Evolutionary conservation across 1,140 invertebrate species (phyloP).

Genomic region (Calycopis cecrops): DNA sequence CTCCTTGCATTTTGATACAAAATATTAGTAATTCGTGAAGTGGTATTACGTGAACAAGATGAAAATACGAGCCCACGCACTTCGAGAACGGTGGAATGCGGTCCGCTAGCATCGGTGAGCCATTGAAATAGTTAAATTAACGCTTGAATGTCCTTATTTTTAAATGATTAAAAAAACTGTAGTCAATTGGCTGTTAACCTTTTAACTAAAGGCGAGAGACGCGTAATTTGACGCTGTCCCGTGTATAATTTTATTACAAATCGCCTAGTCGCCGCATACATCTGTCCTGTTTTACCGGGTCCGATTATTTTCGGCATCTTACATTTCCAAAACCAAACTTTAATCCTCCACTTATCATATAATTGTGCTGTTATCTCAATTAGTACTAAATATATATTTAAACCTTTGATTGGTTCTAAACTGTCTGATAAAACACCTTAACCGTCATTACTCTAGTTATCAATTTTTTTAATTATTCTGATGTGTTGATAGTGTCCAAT

Average conservation of each 20-base stretch:
- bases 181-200: slow-evolving; percentile 74
- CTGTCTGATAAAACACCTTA: slow-evolving; percentile 51
- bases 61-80: slow-evolving; percentile 71
- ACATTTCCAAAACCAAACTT: slow-evolving; percentile 34
- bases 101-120: slow-evolving; percentile 67
- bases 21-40: slow-evolving; percentile 70
- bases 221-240: slow-evolving; percentile 72
- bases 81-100: slow-evolving; percentile 67
- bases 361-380: slow-evolving; percentile 66
- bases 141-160: slow-evolving; percentile 65
- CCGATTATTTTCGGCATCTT: slow-evolving; percentile 42
- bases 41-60: slow-evolving; percentile 73
- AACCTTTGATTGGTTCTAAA: slow-evolving; percentile 68
- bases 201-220: slow-evolving; percentile 72
- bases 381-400: slow-evolving; percentile 62
- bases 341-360: slow-evolving; percentile 55
- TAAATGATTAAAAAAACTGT: slow-evolving; percentile 74
- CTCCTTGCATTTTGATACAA: slow-evolving; percentile 72
- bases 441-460: slow-evolving; percentile 41
- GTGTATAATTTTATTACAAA: slow-evolving; percentile 73
- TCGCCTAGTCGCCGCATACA: slow-evolving; percentile 54
- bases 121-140: slow-evolving; percentile 32
- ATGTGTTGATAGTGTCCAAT: slow-evolving; percentile 24
- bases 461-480: slow-evolving; percentile 41
- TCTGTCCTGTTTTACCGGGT: slow-evolving; percentile 38